Base-by-base conservation (phyloP, 2,113 vertebrate genomes). In the Pseudopodoces humilis region DNA sequence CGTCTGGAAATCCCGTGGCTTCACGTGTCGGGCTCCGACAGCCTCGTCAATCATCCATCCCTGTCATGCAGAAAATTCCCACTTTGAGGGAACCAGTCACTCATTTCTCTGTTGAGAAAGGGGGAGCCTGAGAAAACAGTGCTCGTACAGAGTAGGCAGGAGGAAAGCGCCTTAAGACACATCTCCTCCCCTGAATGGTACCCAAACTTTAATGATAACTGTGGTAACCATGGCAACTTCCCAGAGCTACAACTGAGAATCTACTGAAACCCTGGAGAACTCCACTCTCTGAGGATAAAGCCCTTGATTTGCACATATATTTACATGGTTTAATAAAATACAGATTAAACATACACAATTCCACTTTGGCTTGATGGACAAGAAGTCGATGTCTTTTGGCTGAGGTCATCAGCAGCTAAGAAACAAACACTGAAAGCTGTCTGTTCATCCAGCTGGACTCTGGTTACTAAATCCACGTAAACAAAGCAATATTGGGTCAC, bases 1-100 rank as follows among this genome's bases (percentile, higher is more conserved):
- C 88, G 80, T 30, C 96, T 96, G 92, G 68, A 93, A 96, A 97
- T 97, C 90, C 95, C 13, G 6, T 71, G 88, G 88, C 91, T 95
- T 96, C 96, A 91, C 15, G 6, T 0, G 0, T 35, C 68, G 49
- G 87, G 86, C 81, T 60, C 64, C 6, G 5, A 56, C 68, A 88
- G 96, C 87, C 85, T 88, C 55, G 47, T 58, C 67, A 33, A 53
- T 91, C 94, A 89, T 76, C 78, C 87, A 83, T 82, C 85, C 90
- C 31, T 62, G 64, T 44, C 85, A 70, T 5, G 49, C 92, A 76
- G 82, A 56, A 55, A 92, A 70, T 72, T 90, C 67, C 72, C 85
- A 69, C 86, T 69, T 22, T 6, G 41, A 75, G 70, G 55, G 49
- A 94, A 76, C 53, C 91, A 59, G 71, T 47, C 70, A 83, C 67